Base-by-base conservation (phyloP, 1,140 invertebrate species). In the Sitophilus oryzae region DNA sequence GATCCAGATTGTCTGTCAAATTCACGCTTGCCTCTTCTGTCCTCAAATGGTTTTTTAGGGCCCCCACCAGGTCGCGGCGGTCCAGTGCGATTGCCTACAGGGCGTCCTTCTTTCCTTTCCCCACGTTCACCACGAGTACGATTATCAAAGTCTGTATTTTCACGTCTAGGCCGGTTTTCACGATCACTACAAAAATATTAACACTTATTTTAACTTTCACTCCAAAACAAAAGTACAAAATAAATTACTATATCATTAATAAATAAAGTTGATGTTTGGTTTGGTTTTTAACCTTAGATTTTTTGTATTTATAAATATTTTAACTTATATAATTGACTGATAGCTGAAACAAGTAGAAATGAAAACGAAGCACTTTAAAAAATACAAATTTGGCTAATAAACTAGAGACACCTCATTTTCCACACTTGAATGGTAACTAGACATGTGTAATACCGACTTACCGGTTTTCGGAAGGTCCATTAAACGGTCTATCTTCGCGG, bases 1-100 rank as follows among this genome's bases (percentile, higher is more conserved):
- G 89, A 93, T 60, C 93, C 93, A 67, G 91, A 95, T 73, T 95
- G 90, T 57, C 93, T 82, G 74, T 96, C 93, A 73, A 91, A 96
- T 75, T 96, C 93, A 30, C 91, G 81, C 74, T 93, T 93, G 35
- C 86, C 83, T 59, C 87, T 79, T 59, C 86, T 82, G 59, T 85
- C 83, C 56, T 77, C 76, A 66, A 83, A 86, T 56, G 75, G 76
- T 16, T 79, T 74, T 14, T 76, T 63, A 9, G 69, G 66, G 21
- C 63, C 70, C n/a, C n/a, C n/a, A n/a, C n/a, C n/a, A n/a, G n/a
- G n/a, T 56, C 76, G 68, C 43, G 70, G 64, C 63, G 66, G 73
- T 63, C 68, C 73, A 68, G 72, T 56, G 57, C 71, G 72, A 48
- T 75, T 74, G 21, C 67, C 68, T 18, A 65, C 53, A 20, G 63